phyloP scores from a whole-genome alignment of 2,888 invertebrate genomes.

The Dioctria rufipes region DNA sequence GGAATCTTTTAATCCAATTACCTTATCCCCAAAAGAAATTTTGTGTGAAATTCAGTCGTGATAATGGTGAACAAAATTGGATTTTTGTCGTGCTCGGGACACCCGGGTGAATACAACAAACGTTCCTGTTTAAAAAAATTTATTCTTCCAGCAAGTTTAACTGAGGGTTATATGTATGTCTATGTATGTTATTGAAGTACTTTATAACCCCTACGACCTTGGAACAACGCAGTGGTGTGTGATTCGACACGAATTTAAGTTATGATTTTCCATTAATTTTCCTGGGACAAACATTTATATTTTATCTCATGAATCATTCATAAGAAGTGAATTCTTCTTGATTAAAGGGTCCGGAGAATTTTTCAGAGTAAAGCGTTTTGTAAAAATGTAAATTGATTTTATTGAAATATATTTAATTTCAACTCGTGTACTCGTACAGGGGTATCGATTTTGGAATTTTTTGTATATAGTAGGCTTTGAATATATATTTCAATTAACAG shows the following conservation, averaged over 20 bases:
- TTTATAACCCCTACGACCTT: no score
- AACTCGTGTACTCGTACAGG: not conserved
- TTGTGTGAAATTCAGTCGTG: constrained; percentile 25
- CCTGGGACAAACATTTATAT: not conserved
- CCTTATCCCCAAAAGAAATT: constrained; percentile 14
- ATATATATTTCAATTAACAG: no score
- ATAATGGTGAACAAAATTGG: constrained; percentile 41
- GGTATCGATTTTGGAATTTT: not conserved
- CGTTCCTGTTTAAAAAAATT: constrained; percentile 40
- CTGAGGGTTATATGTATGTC: not conserved
- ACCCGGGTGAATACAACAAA: constrained; percentile 30
- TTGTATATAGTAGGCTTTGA: no score
- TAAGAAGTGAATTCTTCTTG: not conserved
- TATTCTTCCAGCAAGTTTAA: constrained; percentile 12
- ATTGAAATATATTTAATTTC: not conserved
- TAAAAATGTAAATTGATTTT: not conserved
- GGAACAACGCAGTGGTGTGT: not conserved
- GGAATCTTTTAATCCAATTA: constrained; percentile 49
- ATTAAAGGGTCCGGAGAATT: not conserved
- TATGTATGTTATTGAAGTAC: no score
- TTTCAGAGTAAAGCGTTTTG: not conserved
- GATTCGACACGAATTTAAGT: not conserved
- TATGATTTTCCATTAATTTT: not conserved
- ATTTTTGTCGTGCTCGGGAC: constrained; percentile 36
- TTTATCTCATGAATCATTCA: constrained; percentile 13